phyloP scores from a whole-genome alignment of 2,113 vertebrate species.

The Apistogramma diplotaenia region DNA sequence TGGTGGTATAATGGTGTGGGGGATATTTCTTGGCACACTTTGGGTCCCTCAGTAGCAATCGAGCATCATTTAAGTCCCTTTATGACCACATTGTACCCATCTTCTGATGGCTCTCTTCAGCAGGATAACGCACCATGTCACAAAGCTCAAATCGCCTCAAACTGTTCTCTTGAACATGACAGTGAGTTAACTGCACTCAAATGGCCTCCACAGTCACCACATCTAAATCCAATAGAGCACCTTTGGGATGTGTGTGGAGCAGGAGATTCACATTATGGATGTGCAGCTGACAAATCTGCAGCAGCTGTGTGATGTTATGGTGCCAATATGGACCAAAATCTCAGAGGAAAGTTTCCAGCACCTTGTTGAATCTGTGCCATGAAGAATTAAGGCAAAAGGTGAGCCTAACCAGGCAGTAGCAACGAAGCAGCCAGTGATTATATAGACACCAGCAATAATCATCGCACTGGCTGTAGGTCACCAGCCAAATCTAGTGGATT shows the following conservation, averaged over 20 bases:
- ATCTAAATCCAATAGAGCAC: not conserved
- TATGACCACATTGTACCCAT: not conserved
- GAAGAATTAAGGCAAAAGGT: not conserved
- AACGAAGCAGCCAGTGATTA: not conserved
- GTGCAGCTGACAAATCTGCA: too few relatives aligned
- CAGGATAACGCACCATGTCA: fast-evolving
- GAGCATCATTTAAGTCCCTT: not conserved
- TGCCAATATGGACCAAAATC: not conserved
- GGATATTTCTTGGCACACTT: not conserved
- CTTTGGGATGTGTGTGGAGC: not conserved
- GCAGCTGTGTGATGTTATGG: not conserved
- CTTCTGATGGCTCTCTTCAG: not conserved
- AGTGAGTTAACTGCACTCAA: not conserved
- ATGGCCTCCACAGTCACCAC: not conserved
- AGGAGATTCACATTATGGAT: not conserved
- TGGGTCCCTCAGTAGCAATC: not conserved
- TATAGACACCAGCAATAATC: not conserved
- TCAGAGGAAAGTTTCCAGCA: not conserved
- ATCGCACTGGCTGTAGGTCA: not conserved
- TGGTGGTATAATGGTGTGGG: not conserved
- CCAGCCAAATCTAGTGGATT: not conserved
- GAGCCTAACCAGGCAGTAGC: not conserved
- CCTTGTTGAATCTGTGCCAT: fast-evolving
- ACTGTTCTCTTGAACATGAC: not conserved
- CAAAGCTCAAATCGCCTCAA: not conserved